Conservation (phyloP, 2,113 vertebrate species). For the Crocuta crocuta region DNA sequence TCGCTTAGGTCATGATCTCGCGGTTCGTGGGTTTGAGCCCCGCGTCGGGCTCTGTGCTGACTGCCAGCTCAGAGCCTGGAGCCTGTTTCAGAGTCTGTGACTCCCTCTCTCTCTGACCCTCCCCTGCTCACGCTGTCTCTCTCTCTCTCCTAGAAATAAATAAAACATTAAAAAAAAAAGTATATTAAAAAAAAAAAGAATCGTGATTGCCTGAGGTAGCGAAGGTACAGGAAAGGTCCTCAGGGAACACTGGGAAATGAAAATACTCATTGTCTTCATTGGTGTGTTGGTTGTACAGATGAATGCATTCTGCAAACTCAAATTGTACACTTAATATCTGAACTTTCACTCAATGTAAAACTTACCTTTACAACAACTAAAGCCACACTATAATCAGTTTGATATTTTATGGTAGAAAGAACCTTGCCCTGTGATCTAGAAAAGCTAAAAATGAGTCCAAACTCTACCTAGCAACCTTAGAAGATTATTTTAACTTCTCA, state of each 20-base stretch:
- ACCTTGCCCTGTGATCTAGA: background rate
- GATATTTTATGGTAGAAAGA: background rate
- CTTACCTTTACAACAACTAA: conserved; percentile 28
- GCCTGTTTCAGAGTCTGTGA: too few relatives aligned
- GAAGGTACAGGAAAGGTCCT: background rate
- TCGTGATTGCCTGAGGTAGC: background rate
- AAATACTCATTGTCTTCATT: background rate
- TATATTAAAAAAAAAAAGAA: too few relatives aligned
- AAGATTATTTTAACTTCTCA: background rate
- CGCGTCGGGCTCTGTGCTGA: too few relatives aligned
- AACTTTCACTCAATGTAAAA: conserved; percentile 8
- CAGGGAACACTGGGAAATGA: background rate
- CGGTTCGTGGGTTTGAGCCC: too few relatives aligned
- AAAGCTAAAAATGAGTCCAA: background rate
- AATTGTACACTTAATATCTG: background rate
- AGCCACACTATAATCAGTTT: background rate
- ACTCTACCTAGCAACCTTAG: background rate
- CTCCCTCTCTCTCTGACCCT: too few relatives aligned
- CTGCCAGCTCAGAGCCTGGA: too few relatives aligned
- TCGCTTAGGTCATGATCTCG: too few relatives aligned
- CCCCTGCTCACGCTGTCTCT: too few relatives aligned
- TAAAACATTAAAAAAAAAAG: too few relatives aligned
- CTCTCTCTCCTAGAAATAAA: too few relatives aligned
- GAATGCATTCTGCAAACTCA: background rate
- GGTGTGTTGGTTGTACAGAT: background rate